Conservation (phyloP, 2,888 invertebrate genomes). For the Agriotes lineatus region DNA sequence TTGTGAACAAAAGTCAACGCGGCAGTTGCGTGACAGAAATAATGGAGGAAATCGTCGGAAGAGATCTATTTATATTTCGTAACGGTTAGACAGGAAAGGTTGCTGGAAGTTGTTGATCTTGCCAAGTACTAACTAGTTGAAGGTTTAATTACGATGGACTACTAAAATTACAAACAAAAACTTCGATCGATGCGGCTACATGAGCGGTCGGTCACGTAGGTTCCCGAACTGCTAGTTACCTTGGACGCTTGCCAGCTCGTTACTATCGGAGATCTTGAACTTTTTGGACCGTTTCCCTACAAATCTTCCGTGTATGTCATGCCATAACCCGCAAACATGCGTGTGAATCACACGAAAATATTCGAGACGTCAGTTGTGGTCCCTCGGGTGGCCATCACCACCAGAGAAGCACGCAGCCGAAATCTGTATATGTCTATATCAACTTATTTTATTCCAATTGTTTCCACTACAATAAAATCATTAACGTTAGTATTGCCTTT, state of each 20-base stretch:
- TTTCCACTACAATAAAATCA: too few relatives aligned
- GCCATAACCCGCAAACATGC: conserved; percentile 10
- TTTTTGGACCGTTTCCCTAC: conserved; percentile 27
- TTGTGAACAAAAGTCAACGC: too few relatives aligned
- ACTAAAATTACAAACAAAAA: conserved; percentile 1
- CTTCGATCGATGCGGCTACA: too few relatives aligned
- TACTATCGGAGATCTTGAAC: conserved; percentile 26
- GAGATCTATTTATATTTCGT: not conserved
- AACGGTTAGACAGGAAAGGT: not conserved
- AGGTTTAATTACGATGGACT: not conserved
- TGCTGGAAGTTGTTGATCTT: not conserved
- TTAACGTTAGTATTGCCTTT: too few relatives aligned
- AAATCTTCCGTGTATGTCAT: conserved; percentile 23
- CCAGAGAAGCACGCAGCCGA: too few relatives aligned
- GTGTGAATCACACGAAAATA: too few relatives aligned
- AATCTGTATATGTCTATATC: too few relatives aligned
- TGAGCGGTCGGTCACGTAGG: conserved; percentile 11
- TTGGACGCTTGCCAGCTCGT: conserved; percentile 19
- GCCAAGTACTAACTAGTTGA: conserved; percentile 2
- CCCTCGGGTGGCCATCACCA: too few relatives aligned
- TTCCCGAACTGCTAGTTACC: conserved; percentile 26
- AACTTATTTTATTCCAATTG: too few relatives aligned
- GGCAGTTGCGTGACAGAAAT: not conserved
- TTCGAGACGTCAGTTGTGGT: too few relatives aligned
- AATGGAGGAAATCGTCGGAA: not conserved